Conservation (phyloP, 2,797 vertebrate species). For the Furcifer pardalis region DNA sequence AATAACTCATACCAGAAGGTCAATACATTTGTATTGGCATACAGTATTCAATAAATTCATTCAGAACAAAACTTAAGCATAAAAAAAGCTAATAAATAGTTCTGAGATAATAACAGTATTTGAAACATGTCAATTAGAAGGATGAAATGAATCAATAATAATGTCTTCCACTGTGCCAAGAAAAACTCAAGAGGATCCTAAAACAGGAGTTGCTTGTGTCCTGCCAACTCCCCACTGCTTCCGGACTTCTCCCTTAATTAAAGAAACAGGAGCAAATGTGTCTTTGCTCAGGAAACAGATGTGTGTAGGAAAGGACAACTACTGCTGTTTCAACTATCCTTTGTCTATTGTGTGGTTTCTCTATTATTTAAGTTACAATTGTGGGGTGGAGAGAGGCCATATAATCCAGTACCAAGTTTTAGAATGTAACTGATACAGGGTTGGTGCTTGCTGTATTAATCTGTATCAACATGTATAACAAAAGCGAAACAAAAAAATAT, state of each 20-base stretch:
- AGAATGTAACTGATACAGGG: no score
- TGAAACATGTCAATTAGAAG: neutral
- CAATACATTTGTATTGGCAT: neutral
- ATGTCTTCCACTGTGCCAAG: neutral
- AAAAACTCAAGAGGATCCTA: neutral
- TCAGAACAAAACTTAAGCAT: neutral
- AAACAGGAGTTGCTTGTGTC: neutral
- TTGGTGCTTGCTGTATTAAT: no score
- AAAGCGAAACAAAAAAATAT: no score
- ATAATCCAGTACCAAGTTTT: no score
- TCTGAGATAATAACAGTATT: neutral
- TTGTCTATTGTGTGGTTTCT: no score
- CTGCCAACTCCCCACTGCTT: neutral
- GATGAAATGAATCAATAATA: neutral
- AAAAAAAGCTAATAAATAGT: neutral
- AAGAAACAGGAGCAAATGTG: no score
- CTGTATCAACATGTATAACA: no score
- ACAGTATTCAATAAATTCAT: neutral
- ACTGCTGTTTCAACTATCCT: no score
- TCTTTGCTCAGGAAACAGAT: no score
- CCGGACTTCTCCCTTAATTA: neutral
- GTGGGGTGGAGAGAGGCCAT: no score
- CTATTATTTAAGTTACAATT: no score
- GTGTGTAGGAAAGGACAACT: no score
- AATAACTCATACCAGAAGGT: neutral